These are phyloP conservation scores for Hydrocynus forskahlii DNA, from an alignment of 2,797 vertebrate genomes.

Conservation along the genomic window DNA sequence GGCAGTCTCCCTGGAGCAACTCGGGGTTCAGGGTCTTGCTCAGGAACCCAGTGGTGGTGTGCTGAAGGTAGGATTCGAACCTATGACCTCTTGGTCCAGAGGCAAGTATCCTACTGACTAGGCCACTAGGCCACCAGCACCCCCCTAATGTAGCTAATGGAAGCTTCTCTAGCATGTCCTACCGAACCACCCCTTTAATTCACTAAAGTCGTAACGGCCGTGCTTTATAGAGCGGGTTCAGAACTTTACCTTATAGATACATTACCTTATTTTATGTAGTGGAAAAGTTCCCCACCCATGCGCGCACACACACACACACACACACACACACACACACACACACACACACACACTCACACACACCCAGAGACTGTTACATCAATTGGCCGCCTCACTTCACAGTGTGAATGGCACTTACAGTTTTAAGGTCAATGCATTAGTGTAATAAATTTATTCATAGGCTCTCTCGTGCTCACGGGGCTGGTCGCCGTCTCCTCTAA, in stretches of 20 bases:
- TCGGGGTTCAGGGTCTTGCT: too few species aligned
- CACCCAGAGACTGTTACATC: conserved; percentile 50
- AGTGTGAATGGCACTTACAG: conserved; percentile 69
- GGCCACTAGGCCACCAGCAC: too few species aligned
- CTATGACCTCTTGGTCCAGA: too few species aligned
- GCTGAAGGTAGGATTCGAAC: too few species aligned
- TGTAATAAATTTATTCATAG: conserved; percentile 78
- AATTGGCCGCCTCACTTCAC: conserved; percentile 58
- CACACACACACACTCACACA: conserved; percentile 15
- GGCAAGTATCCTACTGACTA: too few species aligned
- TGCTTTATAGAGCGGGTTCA: neutral
- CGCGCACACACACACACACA: too few species aligned
- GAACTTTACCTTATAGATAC: conserved; percentile 15
- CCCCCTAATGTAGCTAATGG: neutral
- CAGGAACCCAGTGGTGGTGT: too few species aligned
- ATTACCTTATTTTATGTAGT: conserved; percentile 5
- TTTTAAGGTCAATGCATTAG: conserved; percentile 74
- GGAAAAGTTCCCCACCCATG: neutral
- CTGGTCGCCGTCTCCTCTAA: conserved; percentile 67
- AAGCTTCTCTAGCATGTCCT: neutral
- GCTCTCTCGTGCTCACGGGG: conserved; percentile 55
- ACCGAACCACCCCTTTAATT: neutral
- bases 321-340: conserved; percentile 3
- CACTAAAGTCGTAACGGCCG: neutral
- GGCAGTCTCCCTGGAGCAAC: too few species aligned